phyloP scores from a whole-genome alignment of 2,113 vertebrate genomes.

The Gasterosteus nipponicus region DNA sequence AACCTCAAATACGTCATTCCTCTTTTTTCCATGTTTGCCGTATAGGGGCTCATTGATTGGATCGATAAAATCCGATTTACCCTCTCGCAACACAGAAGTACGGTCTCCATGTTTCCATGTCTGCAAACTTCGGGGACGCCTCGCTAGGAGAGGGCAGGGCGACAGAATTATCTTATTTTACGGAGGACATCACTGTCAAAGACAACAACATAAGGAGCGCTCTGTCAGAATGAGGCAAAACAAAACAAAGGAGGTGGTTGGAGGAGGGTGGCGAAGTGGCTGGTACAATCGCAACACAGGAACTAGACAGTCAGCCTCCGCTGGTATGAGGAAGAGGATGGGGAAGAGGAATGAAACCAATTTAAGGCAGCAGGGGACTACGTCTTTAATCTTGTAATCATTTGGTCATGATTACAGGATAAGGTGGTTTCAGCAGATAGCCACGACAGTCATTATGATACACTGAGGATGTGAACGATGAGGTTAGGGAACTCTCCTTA shows the following conservation, averaged over 20 bases:
- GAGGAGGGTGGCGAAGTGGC: conserved; percentile 49
- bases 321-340: not conserved
- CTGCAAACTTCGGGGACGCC: not conserved
- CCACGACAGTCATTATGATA: not conserved
- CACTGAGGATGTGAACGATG: not conserved
- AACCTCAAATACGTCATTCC: not conserved
- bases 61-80: not conserved
- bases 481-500: not conserved
- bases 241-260: conserved; percentile 59
- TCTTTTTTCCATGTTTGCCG: not conserved
- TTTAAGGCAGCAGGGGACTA: not conserved
- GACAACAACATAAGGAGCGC: conserved; percentile 21
- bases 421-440: not conserved
- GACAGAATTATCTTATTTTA: not conserved
- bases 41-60: not conserved
- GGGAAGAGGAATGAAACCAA: not conserved
- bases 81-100: not conserved
- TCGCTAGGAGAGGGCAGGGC: not conserved
- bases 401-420: not conserved
- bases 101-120: not conserved
- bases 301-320: conserved; percentile 33
- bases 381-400: not conserved
- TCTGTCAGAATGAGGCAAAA: conserved; percentile 52
- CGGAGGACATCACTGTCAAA: conserved; percentile 2
- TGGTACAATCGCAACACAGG: conserved; percentile 74